These are phyloP conservation scores for Bombus fervidus DNA, from an alignment of 1,140 invertebrate genomes.

Conservation along the genomic window DNA sequence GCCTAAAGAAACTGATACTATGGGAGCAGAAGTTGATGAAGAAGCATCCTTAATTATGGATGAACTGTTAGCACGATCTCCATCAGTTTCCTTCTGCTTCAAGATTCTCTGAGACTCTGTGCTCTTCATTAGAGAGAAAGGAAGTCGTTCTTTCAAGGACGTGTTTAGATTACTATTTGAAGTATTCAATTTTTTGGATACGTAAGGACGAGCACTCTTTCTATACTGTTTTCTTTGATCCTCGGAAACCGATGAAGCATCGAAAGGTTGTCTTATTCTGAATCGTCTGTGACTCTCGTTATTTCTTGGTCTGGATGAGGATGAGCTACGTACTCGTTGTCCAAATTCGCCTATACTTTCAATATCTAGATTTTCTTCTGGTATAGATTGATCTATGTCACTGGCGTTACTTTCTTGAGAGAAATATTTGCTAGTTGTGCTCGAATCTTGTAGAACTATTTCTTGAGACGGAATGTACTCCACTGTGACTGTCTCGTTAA, in stretches of 20 bases:
- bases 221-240: conserved; percentile 9
- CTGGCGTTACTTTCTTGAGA: neutral
- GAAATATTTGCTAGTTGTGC: neutral
- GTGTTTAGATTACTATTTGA: neutral
- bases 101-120: neutral
- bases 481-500: neutral
- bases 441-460: neutral
- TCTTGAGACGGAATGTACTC: conserved; percentile 17
- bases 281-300: neutral
- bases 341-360: conserved; percentile 65
- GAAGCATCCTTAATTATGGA: neutral
- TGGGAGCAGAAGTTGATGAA: neutral
- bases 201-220: neutral
- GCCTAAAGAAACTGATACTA: conserved; percentile 18
- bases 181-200: conserved; percentile 4
- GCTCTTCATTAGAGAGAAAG: neutral
- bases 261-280: neutral
- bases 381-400: neutral
- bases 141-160: neutral
- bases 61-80: neutral
- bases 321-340: conserved; percentile 38
- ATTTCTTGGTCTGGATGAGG: neutral
- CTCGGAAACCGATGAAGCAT: neutral
- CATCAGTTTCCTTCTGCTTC: neutral
- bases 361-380: neutral